Percentiles rank a stretch among this genome's conserved stretches.
These are phyloP conservation scores for human (Homo sapiens) DNA, from an alignment of 2,113 vertebrate genomes.

Conservation along the genomic window GRCh38 chr1:76963001-76963500, in stretches of 20 bases:
- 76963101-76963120: neutral
- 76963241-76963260: neutral
- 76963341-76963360: neutral
- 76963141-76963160: neutral
- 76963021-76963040: neutral
- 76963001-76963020: neutral
- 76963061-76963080: neutral
- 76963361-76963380: neutral
- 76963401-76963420: neutral
- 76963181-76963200: neutral
- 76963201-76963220: neutral
- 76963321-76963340: neutral
- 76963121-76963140: neutral
- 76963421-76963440: neutral
- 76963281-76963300: neutral
- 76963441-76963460: neutral
- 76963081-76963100: neutral
- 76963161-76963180: neutral
- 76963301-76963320: neutral
- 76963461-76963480: constrained; percentile 22
- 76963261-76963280: neutral
- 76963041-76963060: neutral
- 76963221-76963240: neutral
- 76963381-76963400: neutral
- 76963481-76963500: neutral